Conservation (phyloP, 2,113 vertebrate genomes). For the Hydropotes inermis region DNA sequence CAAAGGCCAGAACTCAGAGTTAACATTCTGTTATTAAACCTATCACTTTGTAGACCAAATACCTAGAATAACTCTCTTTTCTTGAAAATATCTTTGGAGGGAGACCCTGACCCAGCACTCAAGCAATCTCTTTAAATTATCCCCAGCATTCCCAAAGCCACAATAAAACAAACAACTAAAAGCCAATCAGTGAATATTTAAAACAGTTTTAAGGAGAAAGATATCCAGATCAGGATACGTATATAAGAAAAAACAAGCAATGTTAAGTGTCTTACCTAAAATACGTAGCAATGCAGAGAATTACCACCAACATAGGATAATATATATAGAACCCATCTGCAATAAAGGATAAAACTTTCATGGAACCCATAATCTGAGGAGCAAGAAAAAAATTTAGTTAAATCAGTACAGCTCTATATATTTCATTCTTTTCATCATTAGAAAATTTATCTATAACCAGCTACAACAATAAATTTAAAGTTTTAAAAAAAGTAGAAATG, state of each 20-base stretch:
- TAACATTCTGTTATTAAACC: background rate
- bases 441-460: background rate
- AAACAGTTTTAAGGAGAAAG: background rate
- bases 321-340: conserved; percentile 97
- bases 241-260: background rate
- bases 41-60: background rate
- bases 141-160: background rate
- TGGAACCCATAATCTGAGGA: conserved; percentile 95
- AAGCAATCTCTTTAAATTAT: background rate
- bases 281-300: conserved; percentile 95
- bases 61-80: background rate
- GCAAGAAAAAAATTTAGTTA: conserved; percentile 56
- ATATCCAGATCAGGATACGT: background rate
- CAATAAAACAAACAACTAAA: conserved; percentile 21
- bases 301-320: conserved; percentile 94
- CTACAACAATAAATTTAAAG: conserved; percentile 1
- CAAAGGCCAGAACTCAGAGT: background rate
- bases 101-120: background rate
- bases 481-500: conserved; percentile 45
- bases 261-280: conserved; percentile 85
- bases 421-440: conserved; percentile 10
- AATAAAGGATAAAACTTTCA: conserved; percentile 92
- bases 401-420: conserved; percentile 11
- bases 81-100: background rate
- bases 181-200: background rate